These are phyloP conservation scores for Tethya wilhelma DNA, from an alignment of 37 sponge, comb jelly and placozoan species.

Conservation along the genomic window DNA sequence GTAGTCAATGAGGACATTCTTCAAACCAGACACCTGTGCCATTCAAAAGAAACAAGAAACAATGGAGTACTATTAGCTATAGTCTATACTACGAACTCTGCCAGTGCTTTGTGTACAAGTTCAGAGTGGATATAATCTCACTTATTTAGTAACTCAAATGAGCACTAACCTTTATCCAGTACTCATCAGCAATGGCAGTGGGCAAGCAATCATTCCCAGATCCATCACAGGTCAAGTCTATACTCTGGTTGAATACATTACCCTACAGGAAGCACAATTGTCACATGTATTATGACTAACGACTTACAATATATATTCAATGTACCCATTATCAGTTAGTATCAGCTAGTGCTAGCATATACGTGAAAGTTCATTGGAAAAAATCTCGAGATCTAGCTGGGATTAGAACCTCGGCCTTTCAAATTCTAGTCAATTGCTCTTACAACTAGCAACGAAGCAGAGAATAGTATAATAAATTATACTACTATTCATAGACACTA, in stretches of 20 bases:
- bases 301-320: neutral
- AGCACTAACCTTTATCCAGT: slow-evolving; percentile 76
- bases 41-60: neutral
- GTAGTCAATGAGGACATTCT: slow-evolving; percentile 67
- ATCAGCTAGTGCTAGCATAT: too few species aligned
- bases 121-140: too few species aligned
- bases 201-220: slow-evolving; percentile 55
- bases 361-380: too few species aligned
- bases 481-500: too few species aligned
- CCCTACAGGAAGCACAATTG: slow-evolving; percentile 35
- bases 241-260: slow-evolving; percentile 47
- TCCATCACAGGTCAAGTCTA: slow-evolving; percentile 69
- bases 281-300: neutral
- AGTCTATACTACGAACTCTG: neutral
- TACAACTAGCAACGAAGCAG: too few species aligned
- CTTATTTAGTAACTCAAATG: neutral
- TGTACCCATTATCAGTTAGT: too few species aligned
- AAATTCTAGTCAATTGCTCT: too few species aligned
- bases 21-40: slow-evolving; percentile 37
- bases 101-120: neutral
- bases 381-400: too few species aligned
- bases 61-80: neutral
- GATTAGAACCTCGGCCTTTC: too few species aligned
- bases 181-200: slow-evolving; percentile 65
- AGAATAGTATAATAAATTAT: too few species aligned